phyloP scores from a whole-genome alignment of 2,888 invertebrate species.

The Alloplasta piceator region DNA sequence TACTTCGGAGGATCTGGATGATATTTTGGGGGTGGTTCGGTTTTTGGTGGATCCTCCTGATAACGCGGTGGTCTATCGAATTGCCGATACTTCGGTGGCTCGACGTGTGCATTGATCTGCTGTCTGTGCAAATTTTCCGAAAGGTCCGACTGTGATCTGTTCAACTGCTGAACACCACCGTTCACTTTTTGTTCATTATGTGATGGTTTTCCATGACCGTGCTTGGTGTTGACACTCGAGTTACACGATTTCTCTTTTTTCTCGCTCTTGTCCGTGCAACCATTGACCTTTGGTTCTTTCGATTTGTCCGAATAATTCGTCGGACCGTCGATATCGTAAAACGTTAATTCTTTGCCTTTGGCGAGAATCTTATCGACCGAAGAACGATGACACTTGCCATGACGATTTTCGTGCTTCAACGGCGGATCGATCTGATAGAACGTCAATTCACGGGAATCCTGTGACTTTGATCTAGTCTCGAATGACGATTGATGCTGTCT shows the following conservation, averaged over 20 bases:
- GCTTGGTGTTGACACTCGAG: slow-evolving; percentile 66
- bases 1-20: slow-evolving; percentile 78
- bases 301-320: slow-evolving; percentile 66
- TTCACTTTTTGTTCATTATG: slow-evolving; percentile 73
- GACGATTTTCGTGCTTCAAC: slow-evolving; percentile 72
- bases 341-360: slow-evolving; percentile 75
- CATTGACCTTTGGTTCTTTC: slow-evolving; percentile 55
- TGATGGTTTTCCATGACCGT: slow-evolving; percentile 67
- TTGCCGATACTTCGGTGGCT: slow-evolving; percentile 79
- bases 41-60: slow-evolving; percentile 77
- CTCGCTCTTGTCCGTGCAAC: slow-evolving; percentile 68
- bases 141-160: slow-evolving; percentile 72
- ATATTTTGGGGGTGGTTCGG: slow-evolving; percentile 79
- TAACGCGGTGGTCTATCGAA: slow-evolving; percentile 79
- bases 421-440: slow-evolving; percentile 79
- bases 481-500: slow-evolving; percentile 75
- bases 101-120: slow-evolving; percentile 73
- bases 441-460: slow-evolving; percentile 77
- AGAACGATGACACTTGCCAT: slow-evolving; percentile 73
- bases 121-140: slow-evolving; percentile 73
- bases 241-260: slow-evolving; percentile 67
- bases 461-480: slow-evolving; percentile 79
- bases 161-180: slow-evolving; percentile 53
- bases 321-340: slow-evolving; percentile 80
- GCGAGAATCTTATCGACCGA: slow-evolving; percentile 68